These are phyloP conservation scores for Agelas oroides DNA, from an alignment of 37 sponge, comb jelly and placozoan species.

Conservation along the genomic window DNA sequence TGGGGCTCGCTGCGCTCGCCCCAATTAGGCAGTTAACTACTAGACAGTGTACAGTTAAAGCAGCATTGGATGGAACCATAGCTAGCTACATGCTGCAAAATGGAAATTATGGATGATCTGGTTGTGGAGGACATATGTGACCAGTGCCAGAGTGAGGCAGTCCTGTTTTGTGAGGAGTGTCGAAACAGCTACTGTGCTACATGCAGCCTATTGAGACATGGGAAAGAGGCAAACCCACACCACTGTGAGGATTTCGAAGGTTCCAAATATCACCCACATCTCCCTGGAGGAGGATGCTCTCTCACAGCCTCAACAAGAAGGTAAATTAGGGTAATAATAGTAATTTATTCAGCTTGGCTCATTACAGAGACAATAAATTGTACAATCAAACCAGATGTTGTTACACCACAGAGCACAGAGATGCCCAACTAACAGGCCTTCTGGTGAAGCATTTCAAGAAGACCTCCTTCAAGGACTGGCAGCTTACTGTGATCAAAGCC, in stretches of 20 bases:
- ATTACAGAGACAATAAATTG: no score
- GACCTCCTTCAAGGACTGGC: constrained; percentile 2
- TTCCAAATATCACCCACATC: not conserved
- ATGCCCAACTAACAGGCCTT: not conserved
- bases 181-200: not conserved
- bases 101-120: no score
- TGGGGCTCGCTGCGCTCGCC: no score
- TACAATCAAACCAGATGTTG: no score
- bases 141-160: constrained; percentile 2
- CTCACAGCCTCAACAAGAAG: no score
- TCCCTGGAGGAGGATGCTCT: not conserved
- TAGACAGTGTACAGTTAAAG: no score
- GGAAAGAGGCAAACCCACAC: not conserved
- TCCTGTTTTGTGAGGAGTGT: constrained; percentile 6
- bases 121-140: not conserved
- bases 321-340: no score
- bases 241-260: not conserved
- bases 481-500: not conserved
- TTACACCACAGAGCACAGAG: no score
- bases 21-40: no score
- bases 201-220: not conserved
- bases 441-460: not conserved
- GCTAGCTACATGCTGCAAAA: no score
- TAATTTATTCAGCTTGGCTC: no score
- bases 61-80: no score